Percentiles rank a stretch among this genome's conserved stretches.
These are phyloP conservation scores for Lepisosteus osseus DNA, from an alignment of 2,113 vertebrate species.

Conservation along the genomic window DNA sequence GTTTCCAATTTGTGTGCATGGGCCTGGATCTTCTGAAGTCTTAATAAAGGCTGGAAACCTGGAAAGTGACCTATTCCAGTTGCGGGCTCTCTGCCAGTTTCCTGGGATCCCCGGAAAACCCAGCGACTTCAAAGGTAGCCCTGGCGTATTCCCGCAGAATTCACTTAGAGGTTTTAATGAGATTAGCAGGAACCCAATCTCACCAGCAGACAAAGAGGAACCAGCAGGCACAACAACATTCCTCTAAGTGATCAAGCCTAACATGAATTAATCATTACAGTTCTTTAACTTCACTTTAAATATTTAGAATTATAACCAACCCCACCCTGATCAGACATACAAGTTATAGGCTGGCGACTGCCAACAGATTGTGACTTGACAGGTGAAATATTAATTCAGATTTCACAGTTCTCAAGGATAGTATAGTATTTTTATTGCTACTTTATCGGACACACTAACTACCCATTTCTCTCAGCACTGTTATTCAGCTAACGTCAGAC, in stretches of 20 bases:
- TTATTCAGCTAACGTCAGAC: no score
- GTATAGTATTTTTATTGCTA: no score
- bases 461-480: no score
- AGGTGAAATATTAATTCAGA: no score
- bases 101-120: neutral
- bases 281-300: slow-evolving; percentile 9
- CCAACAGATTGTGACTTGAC: no score
- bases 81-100: neutral
- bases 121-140: neutral
- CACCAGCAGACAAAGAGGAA: slow-evolving; percentile 5
- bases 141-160: slow-evolving; percentile 10
- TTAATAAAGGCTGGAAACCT: neutral
- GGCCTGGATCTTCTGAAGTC: neutral
- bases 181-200: neutral
- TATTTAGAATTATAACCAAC: neutral
- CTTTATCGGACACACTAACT: no score
- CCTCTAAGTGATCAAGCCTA: neutral
- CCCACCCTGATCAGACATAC: neutral
- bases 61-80: neutral
- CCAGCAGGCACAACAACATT: slow-evolving; percentile 1
- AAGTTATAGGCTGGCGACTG: no score
- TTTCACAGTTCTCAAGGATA: no score
- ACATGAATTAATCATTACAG: neutral
- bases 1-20: no score
- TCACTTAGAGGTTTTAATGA: slow-evolving; percentile 2